Evolutionary conservation across 35 echinoderm and acorn worm species (phyloP).

Genomic region (Apostichopus japonicus): DNA sequence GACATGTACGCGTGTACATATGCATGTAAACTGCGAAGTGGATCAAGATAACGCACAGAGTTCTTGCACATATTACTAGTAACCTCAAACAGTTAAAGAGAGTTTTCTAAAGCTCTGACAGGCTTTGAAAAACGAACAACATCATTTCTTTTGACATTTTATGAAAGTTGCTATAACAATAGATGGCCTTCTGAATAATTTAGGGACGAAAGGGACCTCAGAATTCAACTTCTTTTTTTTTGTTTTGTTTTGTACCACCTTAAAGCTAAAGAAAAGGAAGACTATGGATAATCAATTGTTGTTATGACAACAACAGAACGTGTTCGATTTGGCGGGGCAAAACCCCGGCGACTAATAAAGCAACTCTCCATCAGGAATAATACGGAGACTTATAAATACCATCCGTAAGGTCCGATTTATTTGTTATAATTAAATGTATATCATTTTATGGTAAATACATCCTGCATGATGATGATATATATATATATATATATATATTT

Average conservation of each 20-base stretch:
- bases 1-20: no score
- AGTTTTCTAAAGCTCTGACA: not conserved
- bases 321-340: constrained; percentile 51
- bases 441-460: no score
- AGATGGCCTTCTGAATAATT: constrained; percentile 47
- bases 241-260: constrained; percentile 38
- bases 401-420: not conserved
- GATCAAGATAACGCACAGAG: no score
- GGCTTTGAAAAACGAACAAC: not conserved
- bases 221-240: constrained; percentile 16
- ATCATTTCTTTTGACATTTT: not conserved
- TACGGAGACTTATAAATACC: constrained; percentile 15
- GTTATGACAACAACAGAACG: constrained; percentile 36
- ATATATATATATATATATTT: no score
- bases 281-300: constrained; percentile 47
- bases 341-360: constrained; percentile 35
- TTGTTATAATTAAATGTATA: no score
- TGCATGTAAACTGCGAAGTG: no score
- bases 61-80: no score
- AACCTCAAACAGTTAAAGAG: not conserved
- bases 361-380: not conserved
- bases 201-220: constrained; percentile 22
- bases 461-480: no score
- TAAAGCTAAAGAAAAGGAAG: constrained; percentile 26
- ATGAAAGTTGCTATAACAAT: constrained; percentile 45